phyloP scores from a whole-genome alignment of 1,140 invertebrate genomes.

The Magallana angulata region DNA sequence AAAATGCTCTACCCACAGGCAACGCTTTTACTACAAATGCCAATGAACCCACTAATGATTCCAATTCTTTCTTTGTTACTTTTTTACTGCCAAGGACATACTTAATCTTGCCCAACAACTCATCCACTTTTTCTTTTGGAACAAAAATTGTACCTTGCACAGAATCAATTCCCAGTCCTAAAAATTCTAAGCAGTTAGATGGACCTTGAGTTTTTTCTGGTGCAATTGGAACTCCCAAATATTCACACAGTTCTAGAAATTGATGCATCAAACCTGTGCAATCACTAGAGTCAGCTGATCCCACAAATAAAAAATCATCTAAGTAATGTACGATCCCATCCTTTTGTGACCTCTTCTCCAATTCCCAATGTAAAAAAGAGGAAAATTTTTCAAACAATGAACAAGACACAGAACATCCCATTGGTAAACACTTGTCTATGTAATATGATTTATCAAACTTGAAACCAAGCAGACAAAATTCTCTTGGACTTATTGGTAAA shows the following conservation, averaged over 20 bases:
- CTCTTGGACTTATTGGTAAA: background rate
- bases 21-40: background rate
- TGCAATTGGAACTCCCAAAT: constrained; percentile 28
- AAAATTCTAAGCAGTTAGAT: background rate
- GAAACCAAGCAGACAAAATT: constrained; percentile 38
- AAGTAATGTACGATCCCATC: constrained; percentile 33
- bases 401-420: constrained; percentile 43
- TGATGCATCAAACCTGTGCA: background rate
- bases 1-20: too few species aligned
- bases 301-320: constrained; percentile 19
- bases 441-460: background rate
- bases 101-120: background rate
- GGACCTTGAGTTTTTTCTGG: constrained; percentile 30
- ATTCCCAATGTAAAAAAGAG: constrained; percentile 8
- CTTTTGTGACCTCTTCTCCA: background rate
- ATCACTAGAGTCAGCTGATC: background rate
- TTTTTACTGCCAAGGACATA: background rate
- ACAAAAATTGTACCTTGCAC: background rate
- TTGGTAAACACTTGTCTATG: constrained; percentile 39
- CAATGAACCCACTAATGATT: background rate
- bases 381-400: constrained; percentile 36
- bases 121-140: constrained; percentile 40
- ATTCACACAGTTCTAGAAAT: background rate
- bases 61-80: background rate
- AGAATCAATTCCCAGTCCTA: constrained; percentile 44